phyloP scores from a whole-genome alignment of 2,113 vertebrate genomes.

The Anguilla japonica region DNA sequence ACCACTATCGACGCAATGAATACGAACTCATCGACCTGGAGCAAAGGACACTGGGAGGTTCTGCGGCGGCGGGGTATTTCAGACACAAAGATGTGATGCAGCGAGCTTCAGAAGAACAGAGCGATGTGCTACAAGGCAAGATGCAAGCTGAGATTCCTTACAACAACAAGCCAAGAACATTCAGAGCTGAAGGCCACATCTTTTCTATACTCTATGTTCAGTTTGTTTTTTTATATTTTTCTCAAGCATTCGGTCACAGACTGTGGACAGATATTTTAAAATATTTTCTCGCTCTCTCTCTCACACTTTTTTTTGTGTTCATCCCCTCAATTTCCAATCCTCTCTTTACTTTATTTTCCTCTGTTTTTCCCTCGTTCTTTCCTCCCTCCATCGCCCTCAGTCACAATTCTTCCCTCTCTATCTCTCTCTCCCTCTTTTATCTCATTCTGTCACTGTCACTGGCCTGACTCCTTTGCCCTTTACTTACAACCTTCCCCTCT shows the following conservation, averaged over 20 bases:
- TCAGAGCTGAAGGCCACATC: neutral
- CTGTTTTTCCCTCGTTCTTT: conserved; percentile 9
- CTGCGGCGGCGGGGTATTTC: neutral
- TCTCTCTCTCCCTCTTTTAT: conserved; percentile 43
- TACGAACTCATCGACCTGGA: neutral
- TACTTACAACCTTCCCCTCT: conserved; percentile 35
- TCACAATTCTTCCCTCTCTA: neutral
- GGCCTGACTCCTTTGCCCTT: conserved; percentile 5
- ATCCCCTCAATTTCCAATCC: neutral
- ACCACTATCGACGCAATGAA: neutral
- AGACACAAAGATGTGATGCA: neutral
- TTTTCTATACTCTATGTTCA: neutral
- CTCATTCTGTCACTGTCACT: neutral
- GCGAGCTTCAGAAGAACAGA: neutral
- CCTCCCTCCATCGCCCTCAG: neutral
- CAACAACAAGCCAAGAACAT: neutral
- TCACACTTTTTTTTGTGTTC: neutral
- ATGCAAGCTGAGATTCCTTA: neutral
- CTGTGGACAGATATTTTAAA: neutral
- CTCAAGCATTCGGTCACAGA: neutral
- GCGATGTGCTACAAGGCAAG: neutral
- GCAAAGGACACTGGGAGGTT: neutral
- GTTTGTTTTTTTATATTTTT: neutral
- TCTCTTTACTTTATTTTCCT: conserved; percentile 13
- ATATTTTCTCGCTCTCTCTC: neutral